Conservation (phyloP, 1,140 invertebrate species). For the Drosophila truncata region DNA sequence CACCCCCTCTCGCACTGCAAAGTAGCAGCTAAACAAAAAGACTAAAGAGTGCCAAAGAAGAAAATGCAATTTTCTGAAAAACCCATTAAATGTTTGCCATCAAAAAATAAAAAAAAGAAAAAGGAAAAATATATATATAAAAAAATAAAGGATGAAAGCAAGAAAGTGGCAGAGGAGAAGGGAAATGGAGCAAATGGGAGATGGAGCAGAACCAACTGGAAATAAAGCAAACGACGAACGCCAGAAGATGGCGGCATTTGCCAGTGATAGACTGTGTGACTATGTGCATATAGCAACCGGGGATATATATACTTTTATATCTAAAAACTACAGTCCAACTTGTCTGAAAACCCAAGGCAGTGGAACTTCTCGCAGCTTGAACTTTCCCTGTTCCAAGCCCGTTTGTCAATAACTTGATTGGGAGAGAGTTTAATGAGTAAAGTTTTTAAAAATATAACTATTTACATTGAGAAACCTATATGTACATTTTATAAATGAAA, state of each 20-base stretch:
- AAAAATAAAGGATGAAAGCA: constrained; percentile 46
- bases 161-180: constrained; percentile 13
- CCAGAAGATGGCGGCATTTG: constrained; percentile 59
- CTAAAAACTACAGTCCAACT: constrained; percentile 17
- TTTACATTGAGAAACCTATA: no score
- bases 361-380: not conserved
- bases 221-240: constrained; percentile 73
- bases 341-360: constrained; percentile 1
- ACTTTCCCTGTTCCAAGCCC: not conserved
- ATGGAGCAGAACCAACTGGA: constrained; percentile 56
- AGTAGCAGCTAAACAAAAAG: constrained; percentile 80
- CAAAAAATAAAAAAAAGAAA: constrained; percentile 45
- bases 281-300: constrained; percentile 50
- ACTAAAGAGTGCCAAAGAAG: constrained; percentile 81
- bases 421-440: not conserved
- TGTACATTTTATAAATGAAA: no score
- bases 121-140: constrained; percentile 17
- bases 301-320: constrained; percentile 26
- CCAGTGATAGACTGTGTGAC: constrained; percentile 44
- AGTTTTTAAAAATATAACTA: not conserved
- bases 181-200: constrained; percentile 28
- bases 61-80: constrained; percentile 85
- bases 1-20: constrained; percentile 31
- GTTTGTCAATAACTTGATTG: not conserved
- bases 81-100: constrained; percentile 84